Evolutionary conservation across 2,113 vertebrate species (phyloP), one percentile per base, ranked within the genome.

Genomic region (Psettodes erumei): DNA sequence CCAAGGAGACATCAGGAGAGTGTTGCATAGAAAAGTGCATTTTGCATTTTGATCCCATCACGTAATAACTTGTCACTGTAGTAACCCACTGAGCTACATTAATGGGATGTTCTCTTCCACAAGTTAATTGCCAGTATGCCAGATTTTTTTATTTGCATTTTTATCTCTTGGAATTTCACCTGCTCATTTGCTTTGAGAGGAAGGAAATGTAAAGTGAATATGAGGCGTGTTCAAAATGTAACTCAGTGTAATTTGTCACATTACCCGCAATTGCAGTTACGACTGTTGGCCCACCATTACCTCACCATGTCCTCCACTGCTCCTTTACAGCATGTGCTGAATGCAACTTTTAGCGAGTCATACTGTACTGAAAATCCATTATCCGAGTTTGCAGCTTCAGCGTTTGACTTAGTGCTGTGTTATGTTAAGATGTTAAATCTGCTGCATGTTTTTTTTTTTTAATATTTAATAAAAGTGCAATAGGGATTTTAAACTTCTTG

Each of bases 401-500:
- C 47, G 37, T 64, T 38, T 53, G 38, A 71, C 55, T 71, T 32
- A 0, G 18, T 68, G 62, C 35, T 64, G 43, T 66, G 60, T 54
- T 54, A 9, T 35, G 7, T 54, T 54, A 9, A 6, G 7, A 45
- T 62, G 35, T 81, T 80, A 42, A 56, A 27, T 67, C 47, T 80
- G 73, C 65, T 70, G 81, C 74, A 77, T 83, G 71, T 81, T 64
- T 76, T 66, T 61, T 78, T 53, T 62, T 66, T 61, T 78, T 53
- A 59, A 59, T 55, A 42, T 87, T 84, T 48, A 88, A 89, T 87
- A 74, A 91, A 91, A 88, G 80, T 84, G 76, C 81, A 86, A 86
- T 87, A 33, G 2, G 70, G 45, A 38, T 54, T 71, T 77, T 56
- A 23, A 51, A 11, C 13, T 30, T 45, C 12, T 27, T n/a, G n/a